Percentiles rank a stretch among this genome's conserved stretches.
These are phyloP conservation scores for Glaucopsyche alexis DNA, from an alignment of 2,888 invertebrate species.

Conservation along the genomic window DNA sequence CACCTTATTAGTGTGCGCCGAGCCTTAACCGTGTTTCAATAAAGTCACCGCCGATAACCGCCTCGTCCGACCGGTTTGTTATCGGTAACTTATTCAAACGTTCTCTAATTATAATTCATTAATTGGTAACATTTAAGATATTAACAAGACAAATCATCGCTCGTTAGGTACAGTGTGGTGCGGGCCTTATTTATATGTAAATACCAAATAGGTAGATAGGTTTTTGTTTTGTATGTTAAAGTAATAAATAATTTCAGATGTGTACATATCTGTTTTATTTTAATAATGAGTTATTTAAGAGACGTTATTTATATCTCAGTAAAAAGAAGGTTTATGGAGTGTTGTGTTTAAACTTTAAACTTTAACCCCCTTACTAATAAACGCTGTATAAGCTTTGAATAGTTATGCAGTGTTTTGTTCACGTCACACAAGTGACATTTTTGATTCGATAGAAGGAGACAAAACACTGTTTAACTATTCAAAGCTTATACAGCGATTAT, in stretches of 20 bases:
- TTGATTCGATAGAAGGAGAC: no score
- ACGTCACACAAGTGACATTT: no score
- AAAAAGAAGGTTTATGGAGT: neutral
- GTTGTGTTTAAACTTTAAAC: no score
- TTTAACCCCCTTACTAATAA: no score
- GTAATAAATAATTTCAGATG: neutral
- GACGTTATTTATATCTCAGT: neutral
- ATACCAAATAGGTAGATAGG: neutral
- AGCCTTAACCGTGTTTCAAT: conserved; percentile 28
- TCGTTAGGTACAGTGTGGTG: neutral
- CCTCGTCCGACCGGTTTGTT: conserved; percentile 33
- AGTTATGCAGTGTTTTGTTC: no score
- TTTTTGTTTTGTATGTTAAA: neutral
- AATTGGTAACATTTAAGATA: conserved; percentile 25
- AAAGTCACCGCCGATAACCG: conserved; percentile 31
- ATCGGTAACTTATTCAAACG: conserved; percentile 26
- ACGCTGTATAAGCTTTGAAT: no score
- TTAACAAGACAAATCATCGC: neutral
- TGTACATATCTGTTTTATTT: neutral
- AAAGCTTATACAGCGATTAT: no score
- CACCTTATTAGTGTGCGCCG: neutral
- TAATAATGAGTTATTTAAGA: neutral
- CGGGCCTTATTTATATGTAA: conserved; percentile 6
- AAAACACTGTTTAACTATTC: no score
- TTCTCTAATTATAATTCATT: conserved; percentile 27